Evolutionary conservation across 1,140 invertebrate genomes (phyloP).

Genomic region (Brachystomella parvula): DNA sequence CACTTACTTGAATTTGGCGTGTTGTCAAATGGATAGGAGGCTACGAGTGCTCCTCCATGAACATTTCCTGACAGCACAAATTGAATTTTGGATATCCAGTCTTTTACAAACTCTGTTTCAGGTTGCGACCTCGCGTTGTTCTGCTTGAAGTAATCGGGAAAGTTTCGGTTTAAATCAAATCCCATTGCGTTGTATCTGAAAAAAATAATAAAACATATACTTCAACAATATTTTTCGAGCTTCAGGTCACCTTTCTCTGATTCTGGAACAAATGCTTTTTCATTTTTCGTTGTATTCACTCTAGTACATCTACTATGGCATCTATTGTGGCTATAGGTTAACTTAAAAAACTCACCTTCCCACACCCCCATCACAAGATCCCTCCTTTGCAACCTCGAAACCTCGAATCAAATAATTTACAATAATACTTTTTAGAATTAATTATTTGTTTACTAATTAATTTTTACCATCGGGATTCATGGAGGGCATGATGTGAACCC

Average conservation of each 20-base stretch:
- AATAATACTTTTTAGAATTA: no score
- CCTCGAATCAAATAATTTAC: no score
- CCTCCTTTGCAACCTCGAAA: constrained; percentile 74
- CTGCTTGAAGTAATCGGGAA: constrained; percentile 80
- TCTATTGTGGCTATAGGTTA: neutral
- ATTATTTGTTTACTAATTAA: no score
- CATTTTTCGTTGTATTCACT: no score
- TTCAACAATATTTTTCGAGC: constrained; percentile 15
- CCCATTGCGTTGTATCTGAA: constrained; percentile 73
- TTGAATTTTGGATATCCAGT: constrained; percentile 84
- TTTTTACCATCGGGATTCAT: constrained; percentile 92
- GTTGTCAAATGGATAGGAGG: constrained; percentile 87
- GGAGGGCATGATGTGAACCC: constrained; percentile 84
- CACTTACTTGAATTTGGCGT: constrained; percentile 81
- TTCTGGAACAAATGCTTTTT: neutral
- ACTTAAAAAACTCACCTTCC: constrained; percentile 56
- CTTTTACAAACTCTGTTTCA: constrained; percentile 89
- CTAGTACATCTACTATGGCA: no score
- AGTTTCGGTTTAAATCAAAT: constrained; percentile 83
- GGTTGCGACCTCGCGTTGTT: constrained; percentile 77
- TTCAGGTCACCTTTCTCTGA: neutral
- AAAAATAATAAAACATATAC: constrained; percentile 14
- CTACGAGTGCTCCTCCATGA: constrained; percentile 83
- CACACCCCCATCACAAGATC: constrained; percentile 72
- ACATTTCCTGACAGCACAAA: constrained; percentile 85